Evolutionary conservation across 2,888 invertebrate genomes (phyloP).

Genomic region (Leucophenga maculata): DNA sequence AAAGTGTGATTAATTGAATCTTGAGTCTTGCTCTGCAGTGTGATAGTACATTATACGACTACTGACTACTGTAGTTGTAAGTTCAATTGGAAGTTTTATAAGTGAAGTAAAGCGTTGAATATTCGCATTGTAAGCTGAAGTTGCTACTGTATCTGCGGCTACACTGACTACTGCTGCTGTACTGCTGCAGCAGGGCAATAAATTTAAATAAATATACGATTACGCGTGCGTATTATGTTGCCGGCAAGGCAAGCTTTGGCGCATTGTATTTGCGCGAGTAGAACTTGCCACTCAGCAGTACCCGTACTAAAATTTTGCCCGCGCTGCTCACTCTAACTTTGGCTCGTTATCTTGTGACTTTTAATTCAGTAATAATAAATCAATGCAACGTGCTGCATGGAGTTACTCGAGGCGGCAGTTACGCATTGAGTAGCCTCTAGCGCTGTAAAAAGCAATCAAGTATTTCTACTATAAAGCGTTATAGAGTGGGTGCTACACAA

Average conservation of each 20-base stretch:
- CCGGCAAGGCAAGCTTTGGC: constrained; percentile 2
- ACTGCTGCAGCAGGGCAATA: constrained; percentile 48
- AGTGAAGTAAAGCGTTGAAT: constrained; percentile 7
- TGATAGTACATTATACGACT: constrained; percentile 40
- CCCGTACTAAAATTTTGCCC: too few species aligned
- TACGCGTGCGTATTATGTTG: constrained; percentile 65
- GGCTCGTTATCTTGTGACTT: constrained; percentile 64
- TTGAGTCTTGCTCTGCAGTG: constrained; percentile 28
- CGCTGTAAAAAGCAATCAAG: too few species aligned
- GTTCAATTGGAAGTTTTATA: neutral
- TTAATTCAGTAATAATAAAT: constrained; percentile 64
- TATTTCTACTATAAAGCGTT: too few species aligned
- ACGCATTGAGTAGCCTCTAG: neutral
- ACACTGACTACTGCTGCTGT: neutral
- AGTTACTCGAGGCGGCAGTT: constrained; percentile 39
- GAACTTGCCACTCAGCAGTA: neutral
- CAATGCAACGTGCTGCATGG: constrained; percentile 63
- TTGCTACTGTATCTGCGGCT: constrained; percentile 19
- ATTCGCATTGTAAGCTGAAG: neutral
- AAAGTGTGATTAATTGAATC: constrained; percentile 65
- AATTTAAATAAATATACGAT: constrained; percentile 68
- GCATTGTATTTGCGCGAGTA: constrained; percentile 8
- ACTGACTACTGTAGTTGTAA: constrained; percentile 31
- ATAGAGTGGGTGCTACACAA: constrained; percentile 34
- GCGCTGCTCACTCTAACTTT: too few species aligned